phyloP scores from a whole-genome alignment of 1,140 invertebrate genomes.

The Phthorimaea operculella region DNA sequence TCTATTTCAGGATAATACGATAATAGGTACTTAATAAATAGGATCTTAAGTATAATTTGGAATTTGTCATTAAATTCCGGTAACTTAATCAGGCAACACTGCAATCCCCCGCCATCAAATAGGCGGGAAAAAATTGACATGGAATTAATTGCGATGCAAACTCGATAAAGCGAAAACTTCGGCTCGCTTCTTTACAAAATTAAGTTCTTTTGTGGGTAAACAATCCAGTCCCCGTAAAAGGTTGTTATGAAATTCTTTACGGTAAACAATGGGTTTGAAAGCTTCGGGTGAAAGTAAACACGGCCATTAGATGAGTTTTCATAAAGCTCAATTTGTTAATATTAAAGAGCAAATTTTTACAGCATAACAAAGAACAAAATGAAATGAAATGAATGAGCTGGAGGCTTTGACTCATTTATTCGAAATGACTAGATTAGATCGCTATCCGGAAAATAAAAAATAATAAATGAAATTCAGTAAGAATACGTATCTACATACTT shows the following conservation, averaged over 20 bases:
- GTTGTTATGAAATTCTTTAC: slow-evolving; percentile 7
- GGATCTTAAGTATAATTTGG: too few species aligned
- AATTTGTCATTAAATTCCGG: too few species aligned
- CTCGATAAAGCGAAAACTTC: slow-evolving; percentile 11
- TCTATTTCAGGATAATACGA: too few species aligned
- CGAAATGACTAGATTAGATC: too few species aligned
- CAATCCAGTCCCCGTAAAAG: neutral
- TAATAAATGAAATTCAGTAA: too few species aligned
- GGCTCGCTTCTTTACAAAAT: slow-evolving; percentile 12
- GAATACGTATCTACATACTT: too few species aligned
- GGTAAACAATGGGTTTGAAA: slow-evolving; percentile 9
- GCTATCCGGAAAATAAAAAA: too few species aligned
- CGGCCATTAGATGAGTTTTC: neutral
- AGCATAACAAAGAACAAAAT: neutral
- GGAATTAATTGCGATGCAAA: slow-evolving; percentile 39
- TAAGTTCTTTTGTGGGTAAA: slow-evolving; percentile 11
- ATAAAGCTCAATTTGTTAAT: too few species aligned
- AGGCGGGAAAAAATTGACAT: slow-evolving; percentile 35
- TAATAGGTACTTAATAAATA: too few species aligned
- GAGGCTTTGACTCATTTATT: too few species aligned
- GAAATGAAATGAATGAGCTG: too few species aligned
- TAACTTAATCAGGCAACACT: too few species aligned
- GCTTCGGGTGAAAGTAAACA: neutral
- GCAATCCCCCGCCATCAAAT: slow-evolving; percentile 27
- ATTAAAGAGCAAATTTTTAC: neutral